Percentiles rank a stretch among this genome's conserved stretches.
Conservation (phyloP, 2,113 vertebrate genomes). For the Eurystomus gularis region DNA sequence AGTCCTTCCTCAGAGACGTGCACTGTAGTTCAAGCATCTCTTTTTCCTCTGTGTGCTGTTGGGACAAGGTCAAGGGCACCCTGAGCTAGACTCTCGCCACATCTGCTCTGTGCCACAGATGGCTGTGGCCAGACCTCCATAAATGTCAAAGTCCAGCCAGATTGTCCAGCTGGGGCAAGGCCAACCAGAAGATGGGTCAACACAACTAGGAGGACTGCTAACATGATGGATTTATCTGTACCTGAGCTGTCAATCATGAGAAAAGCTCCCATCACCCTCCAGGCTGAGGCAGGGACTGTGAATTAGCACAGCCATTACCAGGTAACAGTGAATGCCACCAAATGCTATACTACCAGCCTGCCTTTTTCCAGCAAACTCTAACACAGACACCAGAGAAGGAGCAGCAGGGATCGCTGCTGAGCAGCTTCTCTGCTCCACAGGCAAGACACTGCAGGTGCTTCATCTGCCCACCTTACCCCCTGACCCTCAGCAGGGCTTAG, state of each 20-base stretch:
- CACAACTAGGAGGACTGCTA: not conserved
- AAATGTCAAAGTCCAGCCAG: not conserved
- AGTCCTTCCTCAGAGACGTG: slow-evolving; percentile 82
- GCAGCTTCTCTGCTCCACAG: not conserved
- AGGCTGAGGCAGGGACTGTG: not conserved
- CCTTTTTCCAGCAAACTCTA: not conserved
- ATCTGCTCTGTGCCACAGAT: not conserved
- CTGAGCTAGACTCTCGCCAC: not conserved
- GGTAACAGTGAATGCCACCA: not conserved
- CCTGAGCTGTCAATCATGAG: not conserved
- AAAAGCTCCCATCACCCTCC: not conserved
- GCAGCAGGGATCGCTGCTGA: not conserved
- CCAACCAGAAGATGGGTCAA: not conserved
- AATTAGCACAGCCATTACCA: not conserved
- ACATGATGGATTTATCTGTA: not conserved
- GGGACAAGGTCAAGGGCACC: not conserved
- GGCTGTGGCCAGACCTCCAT: not conserved
- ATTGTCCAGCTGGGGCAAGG: not conserved
- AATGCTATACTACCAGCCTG: not conserved
- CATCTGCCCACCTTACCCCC: not conserved
- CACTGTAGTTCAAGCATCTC: slow-evolving; percentile 83
- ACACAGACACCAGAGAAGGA: not conserved
- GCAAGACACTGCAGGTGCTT: not conserved
- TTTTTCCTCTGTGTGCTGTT: slow-evolving; percentile 82
- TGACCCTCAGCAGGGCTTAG: not conserved